Evolutionary conservation across 53 echinoderm and acorn worm genomes (phyloP), one percentile per base, ranked within the genome.

Genomic region (Pentamera pediparva): DNA sequence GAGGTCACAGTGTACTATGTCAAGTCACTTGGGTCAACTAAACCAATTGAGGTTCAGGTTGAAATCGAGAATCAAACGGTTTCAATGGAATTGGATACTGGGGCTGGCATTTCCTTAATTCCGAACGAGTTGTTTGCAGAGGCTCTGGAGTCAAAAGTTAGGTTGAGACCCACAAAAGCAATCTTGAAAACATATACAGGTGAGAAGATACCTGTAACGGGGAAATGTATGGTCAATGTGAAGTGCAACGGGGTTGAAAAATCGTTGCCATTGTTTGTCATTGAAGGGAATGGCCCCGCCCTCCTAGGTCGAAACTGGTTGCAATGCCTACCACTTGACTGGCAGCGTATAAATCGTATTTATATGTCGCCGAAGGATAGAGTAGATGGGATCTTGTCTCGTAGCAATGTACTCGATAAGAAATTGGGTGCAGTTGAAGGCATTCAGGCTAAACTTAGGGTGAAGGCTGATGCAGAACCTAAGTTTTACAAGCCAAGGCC

Each of bases 191-290:
- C 39, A 11, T 15, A n/a, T 39, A 39, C 18, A 8, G 43, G 67
- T 7, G 67, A 65, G 21, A 41, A 39, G 30, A 69, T 39, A 11
- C 11, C 43, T 41, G 45, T 69, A 3, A 5, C n/a, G 41, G 73
- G 73, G 2, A 72, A 72, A 72, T 3, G 30, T 49, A 18, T n/a
- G 5, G 73, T 72, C 9, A 72, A 72, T 13, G 73, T 72, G 11
- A 53, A 72, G 73, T 72, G 10, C 32, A 53, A 72, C 24, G 51
- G 73, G 6, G 30, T 11, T 3, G 40, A 32, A 4, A 71, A 51
- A 25, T 29, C 7, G 29, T 30, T 72, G 21, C 53, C 53, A 13
- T 31, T 50, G 11, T 32, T 72, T 52, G 17, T 51, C 12, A 53
- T 53, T 13, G 33, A 26, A 53, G 73, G 54, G 10, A 53, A 72